Conservation (phyloP, 2,113 vertebrate species). For the Stegostoma tigrinum region DNA sequence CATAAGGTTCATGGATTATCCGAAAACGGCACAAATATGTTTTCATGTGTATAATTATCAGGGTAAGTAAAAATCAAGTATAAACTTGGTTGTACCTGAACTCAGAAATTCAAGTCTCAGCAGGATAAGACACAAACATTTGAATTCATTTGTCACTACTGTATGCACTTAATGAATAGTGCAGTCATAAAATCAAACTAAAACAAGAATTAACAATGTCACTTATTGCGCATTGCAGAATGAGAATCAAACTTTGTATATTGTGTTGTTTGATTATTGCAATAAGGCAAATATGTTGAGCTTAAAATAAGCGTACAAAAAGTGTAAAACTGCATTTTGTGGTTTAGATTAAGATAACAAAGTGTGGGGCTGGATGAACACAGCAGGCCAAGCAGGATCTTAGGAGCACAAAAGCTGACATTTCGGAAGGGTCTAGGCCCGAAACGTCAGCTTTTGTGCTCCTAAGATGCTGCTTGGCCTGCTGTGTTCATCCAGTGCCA, state of each 20-base stretch:
- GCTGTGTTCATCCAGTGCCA: no score
- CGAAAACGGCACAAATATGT: not conserved
- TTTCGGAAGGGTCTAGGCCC: no score
- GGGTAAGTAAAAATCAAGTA: not conserved
- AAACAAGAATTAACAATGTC: not conserved
- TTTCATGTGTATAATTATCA: not conserved
- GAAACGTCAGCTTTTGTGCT: no score
- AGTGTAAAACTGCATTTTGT: not conserved
- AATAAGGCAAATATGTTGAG: not conserved
- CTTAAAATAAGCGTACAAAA: not conserved
- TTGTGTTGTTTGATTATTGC: not conserved
- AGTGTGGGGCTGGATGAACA: no score
- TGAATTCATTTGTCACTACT: not conserved
- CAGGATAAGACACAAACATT: not conserved
- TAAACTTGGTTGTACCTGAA: not conserved
- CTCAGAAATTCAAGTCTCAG: not conserved
- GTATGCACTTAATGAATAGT: not conserved
- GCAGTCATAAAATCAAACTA: not conserved
- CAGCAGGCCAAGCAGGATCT: no score
- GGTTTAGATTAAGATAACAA: no score
- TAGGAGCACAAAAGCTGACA: no score
- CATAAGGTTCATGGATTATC: not conserved
- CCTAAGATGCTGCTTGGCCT: no score
- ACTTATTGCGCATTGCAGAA: not conserved
- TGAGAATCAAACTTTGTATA: not conserved